Base-by-base conservation (phyloP, 2,113 vertebrate genomes). In the Hymenochirus boettgeri region DNA sequence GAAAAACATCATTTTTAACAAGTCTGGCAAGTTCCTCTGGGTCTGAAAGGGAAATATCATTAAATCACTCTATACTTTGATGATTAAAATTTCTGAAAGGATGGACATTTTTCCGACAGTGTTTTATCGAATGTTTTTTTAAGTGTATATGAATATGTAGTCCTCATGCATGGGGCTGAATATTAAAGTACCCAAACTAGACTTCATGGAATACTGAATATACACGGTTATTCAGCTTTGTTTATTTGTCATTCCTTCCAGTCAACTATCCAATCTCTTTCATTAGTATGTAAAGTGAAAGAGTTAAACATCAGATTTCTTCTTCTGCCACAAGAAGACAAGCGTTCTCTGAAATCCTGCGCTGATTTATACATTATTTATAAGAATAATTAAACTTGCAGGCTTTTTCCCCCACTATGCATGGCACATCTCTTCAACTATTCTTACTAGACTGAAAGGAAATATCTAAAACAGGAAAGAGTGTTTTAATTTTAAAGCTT, bases 311-410 rank as follows among this genome's bases (percentile, higher is more conserved):
- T 69, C 46, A 60, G 58, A 60, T 69, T 69, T 69, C 60, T 69
- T 29, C 13, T 50, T 45, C 47, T 69, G 56, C 65, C 56, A 60
- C 47, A n/a, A 60, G 57, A 60, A 69, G 65, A 69, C 65, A 69
- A 58, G 65, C 57, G 47, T 69, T 60, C 65, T 60, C 65, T 60
- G 65, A 69, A 69, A 69, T 57, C 57, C 50, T 24, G 65, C 45
- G 57, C 56, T 59, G 56, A 69, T 69, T 69, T 69, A 69, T 69
- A 69, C 65, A 69, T 69, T 69, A 69, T 69, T 69, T 69, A 69
- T 69, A 69, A 60, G 65, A 69, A 60, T 69, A 69, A 69, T 69
- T 69, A 69, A 69, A 69, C 56, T 69, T 69, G 65, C 65, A 69
- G 65, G 57, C 65, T 69, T 69, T 60, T 69, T 69, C 60, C 59